These are phyloP conservation scores for Drosophila pseudotakahashii DNA, from an alignment of 2,888 invertebrate genomes.

Conservation along the genomic window DNA sequence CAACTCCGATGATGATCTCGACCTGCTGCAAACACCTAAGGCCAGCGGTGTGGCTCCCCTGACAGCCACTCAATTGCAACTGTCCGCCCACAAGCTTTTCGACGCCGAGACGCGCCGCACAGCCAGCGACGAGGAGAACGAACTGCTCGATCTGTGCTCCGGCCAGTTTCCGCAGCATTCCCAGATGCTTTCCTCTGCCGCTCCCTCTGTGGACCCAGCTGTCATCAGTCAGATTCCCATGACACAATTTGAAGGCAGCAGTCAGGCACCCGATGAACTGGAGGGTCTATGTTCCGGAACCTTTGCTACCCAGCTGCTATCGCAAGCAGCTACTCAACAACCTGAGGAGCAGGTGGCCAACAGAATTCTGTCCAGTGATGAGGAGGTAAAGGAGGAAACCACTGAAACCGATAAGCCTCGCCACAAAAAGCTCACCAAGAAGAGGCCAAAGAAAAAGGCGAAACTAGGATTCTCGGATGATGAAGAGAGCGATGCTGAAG, in stretches of 20 bases:
- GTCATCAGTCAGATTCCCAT: slow-evolving; percentile 81
- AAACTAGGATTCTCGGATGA: slow-evolving; percentile 83
- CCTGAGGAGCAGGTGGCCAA: slow-evolving; percentile 54
- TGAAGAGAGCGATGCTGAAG: slow-evolving; percentile 71
- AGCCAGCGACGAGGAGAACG: slow-evolving; percentile 83
- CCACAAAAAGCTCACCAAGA: slow-evolving; percentile 82
- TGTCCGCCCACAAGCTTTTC: slow-evolving; percentile 65
- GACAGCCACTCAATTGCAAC: slow-evolving; percentile 53
- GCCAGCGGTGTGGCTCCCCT: slow-evolving; percentile 33
- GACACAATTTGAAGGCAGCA: slow-evolving; percentile 64
- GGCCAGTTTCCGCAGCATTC: slow-evolving; percentile 86
- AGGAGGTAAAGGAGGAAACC: slow-evolving; percentile 62
- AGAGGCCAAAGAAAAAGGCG: slow-evolving; percentile 76
- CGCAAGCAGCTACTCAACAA: slow-evolving; percentile 45
- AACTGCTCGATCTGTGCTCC: slow-evolving; percentile 86
- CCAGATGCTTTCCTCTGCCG: slow-evolving; percentile 52
- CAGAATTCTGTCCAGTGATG: slow-evolving; percentile 85
- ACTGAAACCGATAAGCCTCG: slow-evolving; percentile 48
- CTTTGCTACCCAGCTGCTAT: slow-evolving; percentile 82
- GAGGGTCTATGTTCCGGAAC: slow-evolving; percentile 87
- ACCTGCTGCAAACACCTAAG: slow-evolving; percentile 72
- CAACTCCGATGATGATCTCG: slow-evolving; percentile 80
- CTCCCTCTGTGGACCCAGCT: slow-evolving; percentile 36
- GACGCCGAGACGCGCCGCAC: slow-evolving; percentile 64
- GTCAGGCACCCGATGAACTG: slow-evolving; percentile 84